phyloP scores from a whole-genome alignment of 2,888 invertebrate genomes.

The Drosophila dives region DNA sequence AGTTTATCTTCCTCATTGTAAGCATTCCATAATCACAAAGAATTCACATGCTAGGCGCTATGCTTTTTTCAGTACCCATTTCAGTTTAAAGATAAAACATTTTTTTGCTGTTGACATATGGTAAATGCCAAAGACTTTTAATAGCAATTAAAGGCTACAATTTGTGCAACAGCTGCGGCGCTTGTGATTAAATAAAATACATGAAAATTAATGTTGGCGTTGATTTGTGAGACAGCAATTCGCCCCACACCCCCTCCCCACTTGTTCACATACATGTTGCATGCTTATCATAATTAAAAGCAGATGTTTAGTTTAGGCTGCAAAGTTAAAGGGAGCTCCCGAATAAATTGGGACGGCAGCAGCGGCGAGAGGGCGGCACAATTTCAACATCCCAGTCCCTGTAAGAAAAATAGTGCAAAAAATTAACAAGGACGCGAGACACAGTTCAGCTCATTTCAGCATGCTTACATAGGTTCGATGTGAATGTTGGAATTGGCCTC shows the following conservation, averaged over 20 bases:
- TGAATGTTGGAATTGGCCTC: conserved; percentile 16
- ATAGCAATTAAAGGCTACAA: conserved; percentile 40
- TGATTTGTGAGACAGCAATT: conserved; percentile 44
- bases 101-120: conserved; percentile 51
- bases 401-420: not conserved
- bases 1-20: conserved; percentile 36
- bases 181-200: conserved; percentile 44
- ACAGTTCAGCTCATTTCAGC: too few species aligned
- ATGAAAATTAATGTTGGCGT: conserved; percentile 48
- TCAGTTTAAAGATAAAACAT: conserved; percentile 33
- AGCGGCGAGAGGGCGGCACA: not conserved
- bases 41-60: conserved; percentile 18
- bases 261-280: conserved; percentile 14
- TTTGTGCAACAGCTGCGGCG: conserved; percentile 48
- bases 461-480: conserved; percentile 26
- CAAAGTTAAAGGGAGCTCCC: not conserved
- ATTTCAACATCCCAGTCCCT: conserved; percentile 10
- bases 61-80: not conserved
- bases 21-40: conserved; percentile 26
- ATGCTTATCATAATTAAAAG: conserved; percentile 57
- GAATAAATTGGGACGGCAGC: conserved; percentile 6
- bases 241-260: not conserved
- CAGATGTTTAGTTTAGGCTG: conserved; percentile 53
- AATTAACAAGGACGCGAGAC: not conserved
- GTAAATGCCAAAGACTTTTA: conserved; percentile 41